A percentile compares a stretch with the other conserved stretches of the same genome.
Evolutionary conservation across 2,113 vertebrate species (phyloP).

Genomic region (Tor tambroides): DNA sequence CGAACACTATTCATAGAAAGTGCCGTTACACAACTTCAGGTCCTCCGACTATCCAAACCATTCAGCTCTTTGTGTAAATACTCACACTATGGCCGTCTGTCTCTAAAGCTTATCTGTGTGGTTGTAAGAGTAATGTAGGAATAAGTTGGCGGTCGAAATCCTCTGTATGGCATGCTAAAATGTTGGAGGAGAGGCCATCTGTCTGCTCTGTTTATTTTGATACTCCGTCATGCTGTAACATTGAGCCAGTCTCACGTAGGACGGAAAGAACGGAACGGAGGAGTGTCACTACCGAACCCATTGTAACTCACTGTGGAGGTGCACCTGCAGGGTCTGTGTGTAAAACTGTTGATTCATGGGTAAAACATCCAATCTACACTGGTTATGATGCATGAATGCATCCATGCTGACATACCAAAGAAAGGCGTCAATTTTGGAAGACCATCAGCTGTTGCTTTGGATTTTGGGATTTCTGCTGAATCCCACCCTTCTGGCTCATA

Average conservation of each 20-base stretch:
- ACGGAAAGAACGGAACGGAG: constrained; percentile 34
- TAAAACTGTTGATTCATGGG: constrained; percentile 32
- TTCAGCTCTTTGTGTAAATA: neutral
- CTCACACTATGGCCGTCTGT: neutral
- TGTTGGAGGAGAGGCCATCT: constrained; percentile 45
- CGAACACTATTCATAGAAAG: neutral
- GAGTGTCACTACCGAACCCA: constrained; percentile 34
- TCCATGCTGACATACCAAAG: neutral
- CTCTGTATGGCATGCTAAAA: constrained; percentile 8
- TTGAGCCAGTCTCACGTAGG: constrained; percentile 45
- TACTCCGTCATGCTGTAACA: constrained; percentile 4
- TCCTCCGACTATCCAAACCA: neutral
- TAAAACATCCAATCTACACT: neutral
- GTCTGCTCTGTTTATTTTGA: constrained; percentile 43
- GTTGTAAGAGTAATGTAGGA: neutral
- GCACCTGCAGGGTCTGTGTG: constrained; percentile 31
- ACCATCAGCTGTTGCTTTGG: constrained; percentile 20
- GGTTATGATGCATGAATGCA: neutral
- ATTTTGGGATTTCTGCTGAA: constrained; percentile 16
- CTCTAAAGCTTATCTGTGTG: neutral
- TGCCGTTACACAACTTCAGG: neutral
- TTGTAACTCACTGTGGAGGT: constrained; percentile 25
- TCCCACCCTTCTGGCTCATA: constrained; percentile 21
- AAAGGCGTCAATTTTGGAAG: constrained; percentile 24
- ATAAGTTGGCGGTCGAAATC: constrained; percentile 5